Percentiles rank a stretch among this genome's conserved stretches.
Evolutionary conservation across 2,888 invertebrate genomes (phyloP).

Genomic region (Pyrocoelia pectoralis): DNA sequence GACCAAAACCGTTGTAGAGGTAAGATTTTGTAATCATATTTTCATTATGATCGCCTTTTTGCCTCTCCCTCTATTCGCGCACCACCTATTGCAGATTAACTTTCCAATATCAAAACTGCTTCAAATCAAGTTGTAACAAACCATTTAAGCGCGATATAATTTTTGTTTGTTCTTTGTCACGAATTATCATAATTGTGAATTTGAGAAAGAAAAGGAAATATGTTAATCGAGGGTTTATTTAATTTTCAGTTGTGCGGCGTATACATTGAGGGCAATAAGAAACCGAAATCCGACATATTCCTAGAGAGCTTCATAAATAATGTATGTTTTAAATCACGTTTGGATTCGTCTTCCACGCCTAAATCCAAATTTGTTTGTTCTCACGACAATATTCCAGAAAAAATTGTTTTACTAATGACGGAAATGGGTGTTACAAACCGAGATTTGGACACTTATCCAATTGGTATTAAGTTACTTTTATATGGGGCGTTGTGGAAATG

Average conservation of each 20-base stretch:
- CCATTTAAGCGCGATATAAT: too few species aligned
- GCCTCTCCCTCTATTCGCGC: too few species aligned
- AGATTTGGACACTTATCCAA: conserved; percentile 76
- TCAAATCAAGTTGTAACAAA: too few species aligned
- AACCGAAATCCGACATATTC: conserved; percentile 30
- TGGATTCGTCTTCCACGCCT: conserved; percentile 49
- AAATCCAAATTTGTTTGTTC: conserved; percentile 33
- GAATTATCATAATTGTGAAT: too few species aligned
- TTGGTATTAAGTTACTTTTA: conserved; percentile 73
- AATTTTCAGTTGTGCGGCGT: conserved; percentile 48
- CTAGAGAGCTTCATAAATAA: conserved; percentile 46
- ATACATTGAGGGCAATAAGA: conserved; percentile 40
- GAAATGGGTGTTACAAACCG: conserved; percentile 67
- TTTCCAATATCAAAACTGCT: too few species aligned
- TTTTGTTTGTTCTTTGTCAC: too few species aligned
- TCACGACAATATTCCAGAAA: conserved; percentile 53
- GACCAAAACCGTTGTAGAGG: conserved; percentile 78
- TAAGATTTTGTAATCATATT: conserved; percentile 57
- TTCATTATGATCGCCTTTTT: too few species aligned
- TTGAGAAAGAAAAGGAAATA: too few species aligned
- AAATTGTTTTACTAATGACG: conserved; percentile 65
- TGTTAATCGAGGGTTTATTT: too few species aligned
- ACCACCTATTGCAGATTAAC: too few species aligned
- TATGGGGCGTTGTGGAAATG: conserved; percentile 75
- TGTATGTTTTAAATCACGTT: conserved; percentile 44